Conservation (phyloP, 2,113 vertebrate genomes). For the Rattus norvegicus region DNA sequence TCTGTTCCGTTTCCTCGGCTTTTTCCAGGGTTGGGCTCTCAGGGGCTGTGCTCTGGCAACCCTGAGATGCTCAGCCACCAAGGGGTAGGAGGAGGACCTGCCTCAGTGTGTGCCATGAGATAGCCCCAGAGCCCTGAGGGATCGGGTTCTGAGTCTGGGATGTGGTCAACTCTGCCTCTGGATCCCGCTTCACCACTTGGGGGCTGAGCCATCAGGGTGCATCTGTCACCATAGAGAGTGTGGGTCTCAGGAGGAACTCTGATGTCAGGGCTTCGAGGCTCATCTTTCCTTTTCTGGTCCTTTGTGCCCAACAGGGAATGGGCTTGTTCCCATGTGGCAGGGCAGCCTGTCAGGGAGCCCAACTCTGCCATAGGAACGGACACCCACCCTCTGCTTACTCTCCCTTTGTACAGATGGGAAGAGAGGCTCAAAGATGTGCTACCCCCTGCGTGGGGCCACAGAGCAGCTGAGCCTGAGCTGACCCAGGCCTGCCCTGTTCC, state of each 20-base stretch:
- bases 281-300: neutral
- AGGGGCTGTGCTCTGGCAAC: neutral
- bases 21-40: neutral
- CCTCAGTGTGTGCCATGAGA: neutral
- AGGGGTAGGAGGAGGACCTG: neutral
- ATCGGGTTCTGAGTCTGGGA: neutral
- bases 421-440: neutral
- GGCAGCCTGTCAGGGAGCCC: neutral
- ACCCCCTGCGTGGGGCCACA: too few relatives aligned
- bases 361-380: neutral
- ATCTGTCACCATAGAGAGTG: neutral
- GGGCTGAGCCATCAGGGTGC: neutral
- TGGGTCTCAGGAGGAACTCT: neutral
- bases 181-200: neutral
- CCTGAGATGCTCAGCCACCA: neutral
- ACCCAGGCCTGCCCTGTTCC: fast-evolving
- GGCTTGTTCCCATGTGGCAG: neutral
- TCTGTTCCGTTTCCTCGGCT: too few relatives aligned
- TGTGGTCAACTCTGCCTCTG: neutral
- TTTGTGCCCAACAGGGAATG: too few relatives aligned
- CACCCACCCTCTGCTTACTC: too few relatives aligned
- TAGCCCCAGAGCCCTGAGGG: neutral
- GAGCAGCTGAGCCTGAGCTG: neutral
- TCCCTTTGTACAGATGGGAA: neutral
- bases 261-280: fast-evolving